Conservation (phyloP, 2,113 vertebrate genomes). For the Gorsachius goisagi region DNA sequence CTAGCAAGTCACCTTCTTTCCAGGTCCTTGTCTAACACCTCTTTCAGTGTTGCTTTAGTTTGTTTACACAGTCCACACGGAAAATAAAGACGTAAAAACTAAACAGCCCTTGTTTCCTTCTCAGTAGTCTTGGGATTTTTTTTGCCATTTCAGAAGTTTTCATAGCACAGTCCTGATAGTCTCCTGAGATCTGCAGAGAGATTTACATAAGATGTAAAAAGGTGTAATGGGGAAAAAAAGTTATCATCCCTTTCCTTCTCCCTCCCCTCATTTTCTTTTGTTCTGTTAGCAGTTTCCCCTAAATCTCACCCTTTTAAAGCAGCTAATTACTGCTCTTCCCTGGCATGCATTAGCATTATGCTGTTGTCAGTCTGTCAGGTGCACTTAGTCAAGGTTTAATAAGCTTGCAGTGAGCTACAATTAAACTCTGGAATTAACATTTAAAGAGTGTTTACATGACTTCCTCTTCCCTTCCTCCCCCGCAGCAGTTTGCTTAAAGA, state of each 20-base stretch:
- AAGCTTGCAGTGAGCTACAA: conserved; percentile 66
- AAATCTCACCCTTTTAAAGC: conserved; percentile 35
- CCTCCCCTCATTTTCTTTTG: conserved; percentile 33
- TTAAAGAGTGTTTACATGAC: conserved; percentile 64
- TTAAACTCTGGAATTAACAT: conserved; percentile 69
- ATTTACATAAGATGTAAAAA: neutral
- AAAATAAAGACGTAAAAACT: neutral
- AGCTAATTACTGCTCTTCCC: conserved; percentile 64
- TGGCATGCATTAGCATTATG: conserved; percentile 62
- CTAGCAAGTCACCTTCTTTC: neutral
- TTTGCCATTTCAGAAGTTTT: neutral
- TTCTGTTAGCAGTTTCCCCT: conserved; percentile 32
- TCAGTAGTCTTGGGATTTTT: neutral
- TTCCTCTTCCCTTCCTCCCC: conserved; percentile 51
- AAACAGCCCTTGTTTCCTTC: neutral
- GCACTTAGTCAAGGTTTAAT: conserved; percentile 69
- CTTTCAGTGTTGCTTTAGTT: neutral
- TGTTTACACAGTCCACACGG: neutral
- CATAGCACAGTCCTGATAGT: neutral
- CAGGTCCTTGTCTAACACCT: neutral
- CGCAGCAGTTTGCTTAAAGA: conserved; percentile 42
- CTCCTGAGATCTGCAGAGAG: neutral
- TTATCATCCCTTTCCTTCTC: neutral
- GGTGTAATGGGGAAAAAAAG: neutral
- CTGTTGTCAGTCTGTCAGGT: conserved; percentile 71